phyloP scores from a whole-genome alignment of 2,113 vertebrate species.

The Rhegmatorhina hoffmannsi region DNA sequence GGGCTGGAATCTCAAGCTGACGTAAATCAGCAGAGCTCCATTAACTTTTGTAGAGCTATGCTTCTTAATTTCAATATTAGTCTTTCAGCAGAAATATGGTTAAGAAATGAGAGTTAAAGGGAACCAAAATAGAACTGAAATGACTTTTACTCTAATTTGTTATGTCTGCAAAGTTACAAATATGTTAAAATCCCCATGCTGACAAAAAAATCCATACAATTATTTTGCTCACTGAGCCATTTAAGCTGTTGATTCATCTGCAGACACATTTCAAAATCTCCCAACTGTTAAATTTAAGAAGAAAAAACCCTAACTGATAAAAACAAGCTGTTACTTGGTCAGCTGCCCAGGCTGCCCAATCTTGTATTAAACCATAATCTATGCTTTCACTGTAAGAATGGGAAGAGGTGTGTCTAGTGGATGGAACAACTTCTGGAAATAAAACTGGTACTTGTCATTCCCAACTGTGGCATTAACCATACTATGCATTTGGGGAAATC shows the following conservation, averaged over 20 bases:
- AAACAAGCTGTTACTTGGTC: conserved; percentile 25
- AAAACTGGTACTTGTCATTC: not conserved
- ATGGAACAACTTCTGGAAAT: not conserved
- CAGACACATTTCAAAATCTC: conserved; percentile 14
- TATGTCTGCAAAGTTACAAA: conserved; percentile 14
- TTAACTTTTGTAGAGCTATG: not conserved
- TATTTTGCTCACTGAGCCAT: conserved; percentile 23
- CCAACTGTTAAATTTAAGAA: conserved; percentile 25
- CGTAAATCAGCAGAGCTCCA: conserved; percentile 1
- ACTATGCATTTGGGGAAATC: not conserved
- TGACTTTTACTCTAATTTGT: conserved; percentile 16
- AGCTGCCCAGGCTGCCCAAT: not conserved
- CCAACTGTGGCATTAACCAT: not conserved
- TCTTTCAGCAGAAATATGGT: conserved; percentile 19
- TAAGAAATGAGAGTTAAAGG: not conserved
- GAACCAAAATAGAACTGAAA: not conserved
- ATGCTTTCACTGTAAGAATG: not conserved
- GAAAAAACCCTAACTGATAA: not conserved
- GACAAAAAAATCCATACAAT: not conserved
- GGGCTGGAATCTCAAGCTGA: not conserved
- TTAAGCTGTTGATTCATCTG: conserved; percentile 44
- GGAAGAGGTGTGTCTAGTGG: not conserved
- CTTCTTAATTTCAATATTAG: conserved; percentile 2
- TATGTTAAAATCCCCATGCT: conserved; percentile 23
- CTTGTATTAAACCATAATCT: not conserved